phyloP scores from a whole-genome alignment of 2,797 vertebrate genomes.

The Etheostoma nigrum region DNA sequence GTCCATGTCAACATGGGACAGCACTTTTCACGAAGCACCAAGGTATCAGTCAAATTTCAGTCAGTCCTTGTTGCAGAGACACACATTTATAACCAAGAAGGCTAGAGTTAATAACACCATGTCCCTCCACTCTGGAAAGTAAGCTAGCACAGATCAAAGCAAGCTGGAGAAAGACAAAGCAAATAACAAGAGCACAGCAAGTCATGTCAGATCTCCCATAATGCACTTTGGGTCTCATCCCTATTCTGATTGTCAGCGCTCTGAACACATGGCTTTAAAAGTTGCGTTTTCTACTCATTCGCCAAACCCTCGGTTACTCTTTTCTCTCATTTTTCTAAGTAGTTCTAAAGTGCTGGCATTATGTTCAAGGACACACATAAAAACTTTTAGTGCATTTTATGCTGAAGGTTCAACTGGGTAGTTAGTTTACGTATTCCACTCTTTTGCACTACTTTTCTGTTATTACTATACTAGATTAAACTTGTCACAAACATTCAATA shows the following conservation, averaged over 20 bases:
- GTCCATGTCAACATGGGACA: conserved; percentile 70
- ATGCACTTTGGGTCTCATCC: conserved; percentile 79
- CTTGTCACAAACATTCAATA: conserved; percentile 77
- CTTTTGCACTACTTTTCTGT: conserved; percentile 58
- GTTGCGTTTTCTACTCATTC: conserved; percentile 58
- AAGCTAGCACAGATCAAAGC: conserved; percentile 78
- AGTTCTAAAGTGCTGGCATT: conserved; percentile 86
- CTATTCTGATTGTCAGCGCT: conserved; percentile 88
- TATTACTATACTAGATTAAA: conserved; percentile 60
- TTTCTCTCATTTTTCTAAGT: conserved; percentile 56
- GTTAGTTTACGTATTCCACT: conserved; percentile 63
- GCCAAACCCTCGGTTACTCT: conserved; percentile 53
- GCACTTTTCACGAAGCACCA: conserved; percentile 78
- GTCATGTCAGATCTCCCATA: conserved; percentile 80
- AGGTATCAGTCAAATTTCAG: conserved; percentile 65
- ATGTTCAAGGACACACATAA: conserved; percentile 77
- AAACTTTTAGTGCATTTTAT: conserved; percentile 80
- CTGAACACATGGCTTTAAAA: conserved; percentile 86
- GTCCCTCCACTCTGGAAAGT: conserved; percentile 67
- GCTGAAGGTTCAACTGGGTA: conserved; percentile 66
- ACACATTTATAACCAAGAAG: conserved; percentile 65
- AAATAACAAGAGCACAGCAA: conserved; percentile 79
- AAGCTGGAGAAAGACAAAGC: conserved; percentile 79
- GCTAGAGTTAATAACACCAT: conserved; percentile 57
- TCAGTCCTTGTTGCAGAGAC: conserved; percentile 71